These are phyloP conservation scores for Pteria penguin DNA, from an alignment of 2,888 invertebrate genomes.

Conservation along the genomic window DNA sequence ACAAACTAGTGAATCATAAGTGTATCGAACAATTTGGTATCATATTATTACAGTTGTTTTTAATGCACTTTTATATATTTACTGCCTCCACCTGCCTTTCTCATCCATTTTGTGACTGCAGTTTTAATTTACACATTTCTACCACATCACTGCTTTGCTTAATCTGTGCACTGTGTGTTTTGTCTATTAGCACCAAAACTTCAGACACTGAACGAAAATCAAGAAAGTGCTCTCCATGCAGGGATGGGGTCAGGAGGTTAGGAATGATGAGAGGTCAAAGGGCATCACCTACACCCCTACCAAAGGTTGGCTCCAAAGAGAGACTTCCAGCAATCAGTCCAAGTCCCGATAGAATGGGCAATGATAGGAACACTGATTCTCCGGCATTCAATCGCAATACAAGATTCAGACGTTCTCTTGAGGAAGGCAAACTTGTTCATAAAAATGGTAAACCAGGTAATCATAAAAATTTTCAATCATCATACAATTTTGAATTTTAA, in stretches of 20 bases:
- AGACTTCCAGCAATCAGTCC: constrained; percentile 60
- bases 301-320: constrained; percentile 55
- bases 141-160: constrained; percentile 1
- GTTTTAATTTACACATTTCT: background rate
- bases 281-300: constrained; percentile 54
- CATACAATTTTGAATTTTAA: background rate
- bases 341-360: constrained; percentile 57
- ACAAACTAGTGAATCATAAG: too few species aligned
- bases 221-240: constrained; percentile 24
- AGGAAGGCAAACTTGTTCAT: constrained; percentile 27
- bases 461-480: too few species aligned
- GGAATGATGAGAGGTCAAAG: constrained; percentile 52
- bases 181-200: constrained; percentile 6
- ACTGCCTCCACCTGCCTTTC: too few species aligned
- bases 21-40: too few species aligned
- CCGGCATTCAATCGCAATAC: constrained; percentile 45
- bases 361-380: constrained; percentile 42
- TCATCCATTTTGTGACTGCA: too few species aligned
- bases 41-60: too few species aligned
- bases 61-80: too few species aligned
- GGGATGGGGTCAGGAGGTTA: constrained; percentile 51
- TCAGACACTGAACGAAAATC: constrained; percentile 7
- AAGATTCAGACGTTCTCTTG: constrained; percentile 34
- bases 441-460: constrained; percentile 25
- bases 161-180: background rate